Conservation (phyloP, 2,888 invertebrate genomes). For the Mythimna albipuncta region DNA sequence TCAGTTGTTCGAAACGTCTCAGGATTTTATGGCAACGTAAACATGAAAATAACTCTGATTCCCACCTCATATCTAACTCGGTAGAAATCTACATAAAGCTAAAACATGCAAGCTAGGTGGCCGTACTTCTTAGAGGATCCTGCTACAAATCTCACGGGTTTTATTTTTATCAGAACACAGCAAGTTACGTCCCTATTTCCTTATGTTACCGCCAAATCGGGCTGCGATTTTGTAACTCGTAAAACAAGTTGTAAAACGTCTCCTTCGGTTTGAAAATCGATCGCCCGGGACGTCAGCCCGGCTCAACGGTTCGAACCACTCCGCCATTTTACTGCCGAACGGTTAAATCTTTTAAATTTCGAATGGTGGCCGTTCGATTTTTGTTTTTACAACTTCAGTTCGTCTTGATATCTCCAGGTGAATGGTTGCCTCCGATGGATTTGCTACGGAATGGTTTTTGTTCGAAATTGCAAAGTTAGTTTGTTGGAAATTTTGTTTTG, state of each 20-base stretch:
- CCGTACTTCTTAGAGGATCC: constrained; percentile 60
- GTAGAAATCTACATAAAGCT: constrained; percentile 57
- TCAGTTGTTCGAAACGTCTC: constrained; percentile 12
- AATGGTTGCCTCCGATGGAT: constrained; percentile 42
- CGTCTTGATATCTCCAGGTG: constrained; percentile 59
- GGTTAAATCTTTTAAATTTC: constrained; percentile 79
- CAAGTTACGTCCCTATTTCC: constrained; percentile 67
- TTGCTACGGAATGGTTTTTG: constrained; percentile 35
- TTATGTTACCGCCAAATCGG: constrained; percentile 73
- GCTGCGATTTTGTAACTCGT: constrained; percentile 78
- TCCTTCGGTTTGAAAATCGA: constrained; percentile 80
- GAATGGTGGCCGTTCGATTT: constrained; percentile 69
- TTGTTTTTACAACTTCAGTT: constrained; percentile 66
- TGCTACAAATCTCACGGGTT: constrained; percentile 75
- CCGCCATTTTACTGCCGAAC: constrained; percentile 73
- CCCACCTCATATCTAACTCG: constrained; percentile 49
- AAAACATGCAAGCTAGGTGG: constrained; percentile 64
- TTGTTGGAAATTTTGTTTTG: constrained; percentile 11
- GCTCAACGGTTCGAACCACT: constrained; percentile 67
- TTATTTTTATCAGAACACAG: constrained; percentile 78
- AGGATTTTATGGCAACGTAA: constrained; percentile 42
- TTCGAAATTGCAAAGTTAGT: constrained; percentile 24
- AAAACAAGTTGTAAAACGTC: constrained; percentile 82
- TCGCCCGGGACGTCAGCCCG: constrained; percentile 68
- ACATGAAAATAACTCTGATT: constrained; percentile 47